Evolutionary conservation across 2,113 vertebrate species (phyloP).

Genomic region (Pseudopodoces humilis): DNA sequence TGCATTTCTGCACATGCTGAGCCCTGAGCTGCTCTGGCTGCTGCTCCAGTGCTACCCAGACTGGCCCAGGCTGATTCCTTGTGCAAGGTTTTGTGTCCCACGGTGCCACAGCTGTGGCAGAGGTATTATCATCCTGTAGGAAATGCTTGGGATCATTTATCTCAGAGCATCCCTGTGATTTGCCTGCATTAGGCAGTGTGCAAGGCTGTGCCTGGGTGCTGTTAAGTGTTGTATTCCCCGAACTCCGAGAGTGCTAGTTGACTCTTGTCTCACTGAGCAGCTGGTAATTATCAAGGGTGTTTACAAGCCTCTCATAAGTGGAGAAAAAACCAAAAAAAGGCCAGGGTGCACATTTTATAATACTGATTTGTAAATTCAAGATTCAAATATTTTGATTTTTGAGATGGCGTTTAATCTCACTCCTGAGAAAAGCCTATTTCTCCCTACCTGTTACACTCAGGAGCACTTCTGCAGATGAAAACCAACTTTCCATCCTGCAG

Average conservation of each 20-base stretch:
- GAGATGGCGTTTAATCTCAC: neutral
- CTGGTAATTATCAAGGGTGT: neutral
- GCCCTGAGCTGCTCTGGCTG: neutral
- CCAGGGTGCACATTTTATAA: neutral
- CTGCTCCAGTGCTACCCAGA: neutral
- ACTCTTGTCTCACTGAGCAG: neutral
- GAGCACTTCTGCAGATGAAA: neutral
- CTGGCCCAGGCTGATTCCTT: neutral
- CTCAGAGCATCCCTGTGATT: neutral
- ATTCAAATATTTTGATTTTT: conserved; percentile 29
- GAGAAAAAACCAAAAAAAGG: neutral
- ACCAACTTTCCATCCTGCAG: neutral
- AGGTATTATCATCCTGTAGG: neutral
- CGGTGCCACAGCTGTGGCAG: fast-evolving
- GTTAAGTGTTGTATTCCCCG: neutral
- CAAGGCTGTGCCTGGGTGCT: neutral
- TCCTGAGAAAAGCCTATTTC: neutral
- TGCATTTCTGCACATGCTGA: neutral
- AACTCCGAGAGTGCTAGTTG: neutral
- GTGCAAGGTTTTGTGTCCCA: neutral
- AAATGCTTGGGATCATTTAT: neutral
- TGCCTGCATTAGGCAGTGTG: fast-evolving
- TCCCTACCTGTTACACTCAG: conserved; percentile 12
- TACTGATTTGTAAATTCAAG: neutral
- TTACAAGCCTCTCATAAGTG: neutral